Conservation (phyloP, 2,797 vertebrate genomes). For the Nyctibius grandis region DNA sequence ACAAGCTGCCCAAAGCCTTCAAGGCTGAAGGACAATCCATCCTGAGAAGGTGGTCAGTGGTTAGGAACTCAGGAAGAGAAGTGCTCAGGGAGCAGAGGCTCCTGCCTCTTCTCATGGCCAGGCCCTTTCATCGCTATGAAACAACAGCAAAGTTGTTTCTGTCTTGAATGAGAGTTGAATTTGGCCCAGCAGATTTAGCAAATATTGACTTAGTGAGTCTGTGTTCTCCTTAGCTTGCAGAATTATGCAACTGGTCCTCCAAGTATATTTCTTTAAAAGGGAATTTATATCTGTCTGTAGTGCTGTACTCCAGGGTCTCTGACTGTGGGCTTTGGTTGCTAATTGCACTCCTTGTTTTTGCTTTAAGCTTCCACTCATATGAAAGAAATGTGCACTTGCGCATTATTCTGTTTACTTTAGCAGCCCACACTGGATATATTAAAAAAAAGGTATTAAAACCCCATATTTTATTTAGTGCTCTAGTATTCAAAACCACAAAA, state of each 20-base stretch:
- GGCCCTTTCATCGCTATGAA: not conserved
- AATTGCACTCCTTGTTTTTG: not conserved
- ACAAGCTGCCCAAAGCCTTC: not conserved
- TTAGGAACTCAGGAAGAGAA: not conserved
- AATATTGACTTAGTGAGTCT: slow-evolving; percentile 62
- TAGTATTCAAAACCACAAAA: slow-evolving; percentile 42
- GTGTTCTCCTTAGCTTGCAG: slow-evolving; percentile 24
- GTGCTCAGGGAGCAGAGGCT: not conserved
- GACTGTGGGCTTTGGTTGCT: not conserved
- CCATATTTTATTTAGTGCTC: slow-evolving; percentile 37
- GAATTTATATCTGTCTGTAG: not conserved
- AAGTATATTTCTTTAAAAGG: slow-evolving; percentile 31
- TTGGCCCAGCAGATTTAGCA: slow-evolving; percentile 19
- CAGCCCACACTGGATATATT: slow-evolving; percentile 5
- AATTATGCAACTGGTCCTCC: slow-evolving; percentile 19
- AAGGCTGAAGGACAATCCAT: not conserved
- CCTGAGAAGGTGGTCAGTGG: not conserved
- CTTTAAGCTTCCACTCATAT: slow-evolving; percentile 11
- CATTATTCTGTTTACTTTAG: slow-evolving; percentile 55
- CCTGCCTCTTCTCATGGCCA: not conserved
- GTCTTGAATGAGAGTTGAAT: not conserved
- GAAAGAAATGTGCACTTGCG: slow-evolving; percentile 44
- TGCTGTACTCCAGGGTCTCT: not conserved
- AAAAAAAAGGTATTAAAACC: not conserved
- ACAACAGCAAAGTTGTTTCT: not conserved